These are phyloP conservation scores for Agonopterix subpropinquella DNA, from an alignment of 2,888 invertebrate species.

Conservation along the genomic window DNA sequence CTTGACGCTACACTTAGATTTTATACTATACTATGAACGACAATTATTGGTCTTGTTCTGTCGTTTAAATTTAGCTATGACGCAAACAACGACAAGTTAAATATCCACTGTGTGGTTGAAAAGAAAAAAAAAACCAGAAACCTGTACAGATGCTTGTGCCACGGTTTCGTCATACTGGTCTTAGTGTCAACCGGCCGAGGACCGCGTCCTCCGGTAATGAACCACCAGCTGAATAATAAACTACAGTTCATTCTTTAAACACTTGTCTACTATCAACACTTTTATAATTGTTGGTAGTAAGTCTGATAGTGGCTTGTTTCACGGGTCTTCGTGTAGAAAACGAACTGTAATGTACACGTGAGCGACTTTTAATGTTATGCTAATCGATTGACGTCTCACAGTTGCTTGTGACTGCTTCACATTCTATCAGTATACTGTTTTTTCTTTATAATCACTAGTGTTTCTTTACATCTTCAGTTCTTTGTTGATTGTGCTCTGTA, in stretches of 20 bases:
- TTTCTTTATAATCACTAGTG: neutral
- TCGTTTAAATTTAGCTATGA: constrained; percentile 29
- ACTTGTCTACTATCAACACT: no score
- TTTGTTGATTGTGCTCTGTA: no score
- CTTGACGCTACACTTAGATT: no score
- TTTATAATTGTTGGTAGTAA: no score
- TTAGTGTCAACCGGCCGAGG: constrained; percentile 22
- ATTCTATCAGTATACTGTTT: neutral
- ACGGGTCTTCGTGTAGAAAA: neutral
- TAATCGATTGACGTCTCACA: constrained; percentile 2
- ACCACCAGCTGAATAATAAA: constrained; percentile 17
- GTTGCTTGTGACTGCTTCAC: neutral
- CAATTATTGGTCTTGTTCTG: no score
- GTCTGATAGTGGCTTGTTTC: no score
- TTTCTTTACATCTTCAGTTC: no score
- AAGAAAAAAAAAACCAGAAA: constrained; percentile 26
- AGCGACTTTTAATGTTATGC: constrained; percentile 3
- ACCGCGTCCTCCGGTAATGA: constrained; percentile 26
- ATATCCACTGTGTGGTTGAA: constrained; percentile 19
- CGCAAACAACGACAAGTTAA: constrained; percentile 25
- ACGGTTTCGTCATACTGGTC: constrained; percentile 33
- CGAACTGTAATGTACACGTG: neutral
- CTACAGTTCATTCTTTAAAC: no score
- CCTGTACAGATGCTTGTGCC: constrained; percentile 30
- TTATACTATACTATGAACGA: no score